These are phyloP conservation scores for Montipora sp. DNA, from an alignment of 64 coral and sea anemone genomes.

Conservation along the genomic window DNA sequence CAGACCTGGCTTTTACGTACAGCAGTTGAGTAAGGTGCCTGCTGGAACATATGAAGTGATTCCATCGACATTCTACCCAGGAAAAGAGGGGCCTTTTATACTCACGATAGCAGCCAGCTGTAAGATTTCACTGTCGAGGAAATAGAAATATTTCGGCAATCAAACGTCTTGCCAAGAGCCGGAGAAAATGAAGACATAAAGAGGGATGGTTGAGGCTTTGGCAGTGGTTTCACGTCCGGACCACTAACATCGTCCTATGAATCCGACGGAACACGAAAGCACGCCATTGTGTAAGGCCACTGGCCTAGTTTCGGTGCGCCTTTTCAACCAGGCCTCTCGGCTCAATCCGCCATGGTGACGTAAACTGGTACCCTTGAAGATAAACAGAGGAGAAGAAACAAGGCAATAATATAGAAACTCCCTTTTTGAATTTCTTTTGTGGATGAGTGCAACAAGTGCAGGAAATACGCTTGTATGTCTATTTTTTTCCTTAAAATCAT, in stretches of 20 bases:
- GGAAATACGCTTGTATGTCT: too few species aligned
- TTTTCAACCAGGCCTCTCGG: too few species aligned
- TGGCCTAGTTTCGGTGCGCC: neutral
- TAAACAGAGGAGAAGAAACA: neutral
- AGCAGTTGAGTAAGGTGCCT: conserved; percentile 86
- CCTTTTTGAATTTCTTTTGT: too few species aligned
- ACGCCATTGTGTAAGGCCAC: neutral
- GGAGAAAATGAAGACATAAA: too few species aligned
- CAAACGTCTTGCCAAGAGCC: neutral
- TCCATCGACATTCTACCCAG: conserved; percentile 91
- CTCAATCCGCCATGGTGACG: too few species aligned
- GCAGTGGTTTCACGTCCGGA: neutral
- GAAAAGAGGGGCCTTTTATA: conserved; percentile 91
- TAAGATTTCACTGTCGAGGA: conserved; percentile 68
- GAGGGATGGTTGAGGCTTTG: too few species aligned
- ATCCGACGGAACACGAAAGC: too few species aligned
- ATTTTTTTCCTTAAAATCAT: too few species aligned
- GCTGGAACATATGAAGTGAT: conserved; percentile 94
- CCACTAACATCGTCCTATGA: too few species aligned
- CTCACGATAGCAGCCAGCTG: conserved; percentile 82
- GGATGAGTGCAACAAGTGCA: too few species aligned
- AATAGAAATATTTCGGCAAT: neutral
- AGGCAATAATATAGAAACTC: too few species aligned
- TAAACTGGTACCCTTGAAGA: neutral
- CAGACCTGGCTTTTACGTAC: conserved; percentile 95